Conservation (phyloP, 2,113 vertebrate species). For the Ceuthmochares aereus region DNA sequence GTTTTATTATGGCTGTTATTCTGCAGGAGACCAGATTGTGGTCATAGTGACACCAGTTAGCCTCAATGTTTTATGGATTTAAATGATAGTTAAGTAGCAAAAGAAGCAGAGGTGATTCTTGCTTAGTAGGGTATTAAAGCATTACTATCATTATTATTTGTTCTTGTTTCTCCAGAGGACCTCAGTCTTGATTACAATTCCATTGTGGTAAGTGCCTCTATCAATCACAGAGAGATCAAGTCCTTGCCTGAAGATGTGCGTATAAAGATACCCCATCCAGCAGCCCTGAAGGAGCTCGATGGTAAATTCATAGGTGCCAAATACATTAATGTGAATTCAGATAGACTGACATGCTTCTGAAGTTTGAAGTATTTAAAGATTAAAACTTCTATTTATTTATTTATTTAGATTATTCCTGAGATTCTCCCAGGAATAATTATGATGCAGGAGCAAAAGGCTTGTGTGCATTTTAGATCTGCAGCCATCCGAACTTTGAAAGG, state of each 20-base stretch:
- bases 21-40: neutral
- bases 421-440: slow-evolving; percentile 35
- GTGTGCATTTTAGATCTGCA: slow-evolving; percentile 6
- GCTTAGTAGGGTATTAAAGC: neutral
- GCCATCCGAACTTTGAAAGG: neutral
- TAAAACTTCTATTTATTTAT: neutral
- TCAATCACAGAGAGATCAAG: slow-evolving; percentile 46
- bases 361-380: neutral
- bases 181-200: slow-evolving; percentile 41
- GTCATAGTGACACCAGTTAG: neutral
- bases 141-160: slow-evolving; percentile 10
- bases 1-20: neutral
- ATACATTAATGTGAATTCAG: slow-evolving; percentile 2
- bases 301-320: slow-evolving; percentile 13
- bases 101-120: neutral
- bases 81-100: neutral
- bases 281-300: neutral
- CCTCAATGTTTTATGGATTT: neutral
- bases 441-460: slow-evolving; percentile 21
- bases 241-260: slow-evolving; percentile 32
- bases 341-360: neutral
- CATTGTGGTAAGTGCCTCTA: neutral
- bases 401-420: neutral
- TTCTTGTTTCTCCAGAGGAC: slow-evolving; percentile 43
- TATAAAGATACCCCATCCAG: slow-evolving; percentile 10